phyloP scores from a whole-genome alignment of 1,140 invertebrate species.

The Penaeus chinensis region DNA sequence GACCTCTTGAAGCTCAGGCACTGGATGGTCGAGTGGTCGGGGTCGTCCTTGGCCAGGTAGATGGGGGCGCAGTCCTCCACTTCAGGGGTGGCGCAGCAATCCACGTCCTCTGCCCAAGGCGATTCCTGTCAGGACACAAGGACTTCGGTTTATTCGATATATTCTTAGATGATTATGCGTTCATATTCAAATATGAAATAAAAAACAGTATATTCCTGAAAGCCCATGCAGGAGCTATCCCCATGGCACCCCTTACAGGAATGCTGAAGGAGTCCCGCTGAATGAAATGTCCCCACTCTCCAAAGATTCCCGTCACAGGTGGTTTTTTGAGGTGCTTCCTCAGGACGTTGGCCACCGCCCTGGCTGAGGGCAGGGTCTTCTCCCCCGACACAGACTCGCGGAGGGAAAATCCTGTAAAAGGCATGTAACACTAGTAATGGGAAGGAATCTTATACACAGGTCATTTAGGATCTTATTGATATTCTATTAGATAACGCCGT shows the following conservation, averaged over 20 bases:
- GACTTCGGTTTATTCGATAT: too few species aligned
- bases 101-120: conserved; percentile 51
- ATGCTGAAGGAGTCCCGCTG: conserved; percentile 60
- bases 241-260: conserved; percentile 36
- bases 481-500: too few species aligned
- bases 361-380: conserved; percentile 46
- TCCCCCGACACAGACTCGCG: conserved; percentile 37
- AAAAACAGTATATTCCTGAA: background rate
- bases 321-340: conserved; percentile 51
- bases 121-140: conserved; percentile 36
- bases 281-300: conserved; percentile 57
- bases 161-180: background rate
- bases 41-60: conserved; percentile 39
- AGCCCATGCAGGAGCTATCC: background rate
- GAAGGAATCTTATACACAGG: background rate
- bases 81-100: conserved; percentile 55
- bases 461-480: too few species aligned
- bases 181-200: background rate
- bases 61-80: conserved; percentile 58
- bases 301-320: conserved; percentile 38
- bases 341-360: conserved; percentile 46
- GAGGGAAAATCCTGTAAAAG: conserved; percentile 45
- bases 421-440: background rate
- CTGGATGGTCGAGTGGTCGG: conserved; percentile 13
- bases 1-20: conserved; percentile 60